A percentile compares a stretch with the other conserved stretches of the same genome.
Conservation (phyloP, 2,113 vertebrate species). For the Mustela lutreola region DNA sequence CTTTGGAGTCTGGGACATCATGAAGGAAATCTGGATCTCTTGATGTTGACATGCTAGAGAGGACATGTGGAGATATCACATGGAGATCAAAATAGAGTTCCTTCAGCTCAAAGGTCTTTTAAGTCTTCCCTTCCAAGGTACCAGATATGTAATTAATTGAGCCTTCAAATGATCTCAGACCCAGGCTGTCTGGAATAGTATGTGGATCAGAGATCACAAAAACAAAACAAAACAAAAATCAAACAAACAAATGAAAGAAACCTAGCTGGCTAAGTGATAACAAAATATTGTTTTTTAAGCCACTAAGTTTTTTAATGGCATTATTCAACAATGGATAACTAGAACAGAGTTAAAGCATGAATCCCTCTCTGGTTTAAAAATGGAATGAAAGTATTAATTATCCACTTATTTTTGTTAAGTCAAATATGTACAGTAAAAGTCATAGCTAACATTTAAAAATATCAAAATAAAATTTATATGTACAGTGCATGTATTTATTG, state of each 20-base stretch:
- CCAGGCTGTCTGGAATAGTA: not conserved
- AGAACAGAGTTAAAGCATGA: not conserved
- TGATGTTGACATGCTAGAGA: not conserved
- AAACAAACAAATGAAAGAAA: not conserved
- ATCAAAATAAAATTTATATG: not conserved
- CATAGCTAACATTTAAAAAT: not conserved
- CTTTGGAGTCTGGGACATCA: not conserved
- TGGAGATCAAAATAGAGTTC: not conserved
- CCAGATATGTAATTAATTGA: not conserved
- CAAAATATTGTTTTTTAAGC: not conserved
- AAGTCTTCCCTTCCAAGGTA: not conserved
- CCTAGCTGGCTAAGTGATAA: not conserved
- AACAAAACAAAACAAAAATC: not conserved
- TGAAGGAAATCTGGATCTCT: not conserved
- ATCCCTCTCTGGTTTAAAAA: not conserved
- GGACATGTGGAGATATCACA: not conserved
- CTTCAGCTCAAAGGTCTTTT: too few species aligned
- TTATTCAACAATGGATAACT: not conserved
- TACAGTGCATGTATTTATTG: not conserved
- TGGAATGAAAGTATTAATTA: not conserved
- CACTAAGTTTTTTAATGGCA: not conserved
- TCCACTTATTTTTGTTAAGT: not conserved
- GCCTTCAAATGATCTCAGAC: not conserved
- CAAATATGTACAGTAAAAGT: not conserved
- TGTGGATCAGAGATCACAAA: not conserved